A percentile compares a stretch with the other conserved stretches of the same genome.
phyloP scores from a whole-genome alignment of 2,113 vertebrate species.

The Elanoides forficatus region DNA sequence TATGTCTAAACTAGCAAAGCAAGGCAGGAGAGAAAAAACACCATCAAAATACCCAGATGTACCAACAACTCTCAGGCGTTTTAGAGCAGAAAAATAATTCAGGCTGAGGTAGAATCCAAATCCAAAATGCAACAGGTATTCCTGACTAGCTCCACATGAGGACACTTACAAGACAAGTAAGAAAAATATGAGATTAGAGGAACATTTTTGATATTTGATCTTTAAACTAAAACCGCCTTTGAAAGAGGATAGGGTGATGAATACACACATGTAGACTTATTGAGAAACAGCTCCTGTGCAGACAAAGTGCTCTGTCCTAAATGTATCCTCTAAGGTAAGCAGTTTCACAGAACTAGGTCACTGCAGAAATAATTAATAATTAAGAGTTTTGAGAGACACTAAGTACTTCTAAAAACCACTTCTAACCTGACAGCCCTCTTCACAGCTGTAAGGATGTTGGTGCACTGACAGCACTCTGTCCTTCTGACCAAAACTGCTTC shows the following conservation, averaged over 20 bases:
- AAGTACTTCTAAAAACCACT: background rate
- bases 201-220: background rate
- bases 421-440: background rate
- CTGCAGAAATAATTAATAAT: background rate
- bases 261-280: background rate
- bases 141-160: background rate
- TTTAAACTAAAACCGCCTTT: too few species aligned
- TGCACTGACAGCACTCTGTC: background rate
- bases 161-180: background rate
- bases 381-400: background rate
- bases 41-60: fast-evolving
- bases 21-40: background rate
- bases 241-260: too few species aligned
- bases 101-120: background rate
- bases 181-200: background rate
- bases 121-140: background rate
- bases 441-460: background rate
- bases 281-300: background rate
- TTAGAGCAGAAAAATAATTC: background rate
- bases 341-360: background rate
- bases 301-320: background rate
- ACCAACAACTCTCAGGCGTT: background rate
- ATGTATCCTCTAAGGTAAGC: fast-evolving
- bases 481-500: background rate
- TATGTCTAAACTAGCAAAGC: background rate